Conservation (phyloP, 2,113 vertebrate species). For the Trogon surrucura region DNA sequence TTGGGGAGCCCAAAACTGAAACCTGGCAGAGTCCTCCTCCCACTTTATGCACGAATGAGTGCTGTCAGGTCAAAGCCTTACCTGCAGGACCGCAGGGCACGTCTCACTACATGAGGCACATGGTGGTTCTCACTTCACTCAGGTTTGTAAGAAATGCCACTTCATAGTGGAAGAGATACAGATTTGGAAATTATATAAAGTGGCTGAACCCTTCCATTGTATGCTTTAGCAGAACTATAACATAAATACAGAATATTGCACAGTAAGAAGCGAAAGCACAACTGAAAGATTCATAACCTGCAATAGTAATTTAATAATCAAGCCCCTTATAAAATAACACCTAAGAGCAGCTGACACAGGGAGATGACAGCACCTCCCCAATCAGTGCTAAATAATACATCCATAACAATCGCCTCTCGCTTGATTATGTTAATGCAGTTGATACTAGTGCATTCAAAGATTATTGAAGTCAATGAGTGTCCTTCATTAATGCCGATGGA, state of each 20-base stretch:
- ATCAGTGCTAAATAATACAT: conserved; percentile 60
- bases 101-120: not conserved
- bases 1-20: not conserved
- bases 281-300: not conserved
- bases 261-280: not conserved
- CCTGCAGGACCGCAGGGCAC: not conserved
- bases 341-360: conserved; percentile 30
- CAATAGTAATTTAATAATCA: conserved; percentile 59
- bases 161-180: not conserved
- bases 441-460: conserved; percentile 38
- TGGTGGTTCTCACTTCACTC: not conserved
- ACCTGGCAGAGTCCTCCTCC: not conserved
- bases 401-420: conserved; percentile 33
- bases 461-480: conserved; percentile 46
- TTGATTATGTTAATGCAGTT: conserved; percentile 53
- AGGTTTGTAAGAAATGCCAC: conserved; percentile 9
- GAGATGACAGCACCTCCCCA: not conserved
- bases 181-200: not conserved
- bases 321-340: conserved; percentile 27
- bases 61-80: not conserved
- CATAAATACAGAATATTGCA: not conserved
- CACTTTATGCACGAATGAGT: not conserved
- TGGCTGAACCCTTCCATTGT: not conserved
- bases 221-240: not conserved
- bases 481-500: conserved; percentile 33